Evolutionary conservation across 2,797 vertebrate species (phyloP).

Genomic region (Lindbergichthys nudifrons): DNA sequence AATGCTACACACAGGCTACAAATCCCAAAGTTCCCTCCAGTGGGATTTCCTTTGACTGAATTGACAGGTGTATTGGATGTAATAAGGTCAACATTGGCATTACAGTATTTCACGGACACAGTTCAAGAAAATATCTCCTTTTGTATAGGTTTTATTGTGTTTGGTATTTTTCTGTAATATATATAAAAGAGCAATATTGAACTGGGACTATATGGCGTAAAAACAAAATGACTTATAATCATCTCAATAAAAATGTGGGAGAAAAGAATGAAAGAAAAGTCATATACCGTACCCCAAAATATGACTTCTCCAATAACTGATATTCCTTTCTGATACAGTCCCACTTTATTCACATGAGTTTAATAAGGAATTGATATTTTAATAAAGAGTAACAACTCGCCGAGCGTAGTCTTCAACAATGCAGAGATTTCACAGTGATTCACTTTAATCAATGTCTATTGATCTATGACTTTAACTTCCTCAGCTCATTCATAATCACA

Average conservation of each 20-base stretch:
- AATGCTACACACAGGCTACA: too few relatives aligned
- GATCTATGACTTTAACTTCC: slow-evolving; percentile 13
- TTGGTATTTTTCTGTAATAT: too few relatives aligned
- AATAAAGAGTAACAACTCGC: slow-evolving; percentile 12
- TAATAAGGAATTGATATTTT: slow-evolving; percentile 10
- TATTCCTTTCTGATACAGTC: not conserved
- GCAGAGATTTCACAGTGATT: slow-evolving; percentile 28
- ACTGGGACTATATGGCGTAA: too few relatives aligned
- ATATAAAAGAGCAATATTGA: too few relatives aligned
- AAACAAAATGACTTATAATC: too few relatives aligned
- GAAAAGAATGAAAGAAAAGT: too few relatives aligned
- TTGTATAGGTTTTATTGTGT: too few relatives aligned
- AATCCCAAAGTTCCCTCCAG: too few relatives aligned
- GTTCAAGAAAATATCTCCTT: too few relatives aligned
- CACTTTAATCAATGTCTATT: slow-evolving; percentile 26
- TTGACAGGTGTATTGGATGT: not conserved
- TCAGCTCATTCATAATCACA: slow-evolving; percentile 36
- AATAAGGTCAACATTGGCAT: not conserved
- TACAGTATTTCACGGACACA: not conserved
- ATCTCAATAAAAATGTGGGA: too few relatives aligned
- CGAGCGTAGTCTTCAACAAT: slow-evolving; percentile 18
- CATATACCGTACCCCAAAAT: not conserved
- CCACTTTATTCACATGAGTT: not conserved
- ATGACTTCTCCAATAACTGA: not conserved
- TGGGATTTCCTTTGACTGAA: not conserved